phyloP scores from a whole-genome alignment of 2,888 invertebrate genomes.

The Acleris holmiana region DNA sequence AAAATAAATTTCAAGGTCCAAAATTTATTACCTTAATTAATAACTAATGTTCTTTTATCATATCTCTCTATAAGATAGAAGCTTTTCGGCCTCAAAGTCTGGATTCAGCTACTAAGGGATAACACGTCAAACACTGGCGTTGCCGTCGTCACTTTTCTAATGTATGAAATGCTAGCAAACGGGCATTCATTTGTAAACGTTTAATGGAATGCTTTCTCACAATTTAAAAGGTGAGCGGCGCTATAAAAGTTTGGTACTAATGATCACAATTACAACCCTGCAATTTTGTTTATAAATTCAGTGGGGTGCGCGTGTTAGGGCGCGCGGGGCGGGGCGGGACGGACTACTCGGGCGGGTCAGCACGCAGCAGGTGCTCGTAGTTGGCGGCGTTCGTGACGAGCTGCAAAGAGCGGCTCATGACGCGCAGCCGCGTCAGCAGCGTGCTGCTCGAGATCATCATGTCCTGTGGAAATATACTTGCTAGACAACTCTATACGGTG shows the following conservation, averaged over 20 bases:
- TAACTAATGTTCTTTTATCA: too few species aligned
- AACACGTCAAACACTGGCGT: too few species aligned
- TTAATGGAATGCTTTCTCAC: constrained; percentile 25
- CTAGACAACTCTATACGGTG: too few species aligned
- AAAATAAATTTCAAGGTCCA: too few species aligned
- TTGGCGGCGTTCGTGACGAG: constrained; percentile 7
- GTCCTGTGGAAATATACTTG: constrained; percentile 5
- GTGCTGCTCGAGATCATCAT: constrained; percentile 24
- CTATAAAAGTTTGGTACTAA: constrained; percentile 27
- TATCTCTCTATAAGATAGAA: too few species aligned
- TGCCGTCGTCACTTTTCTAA: too few species aligned
- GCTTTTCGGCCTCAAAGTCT: too few species aligned
- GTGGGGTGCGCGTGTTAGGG: neutral
- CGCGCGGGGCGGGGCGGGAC: neutral
- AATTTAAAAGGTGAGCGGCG: constrained; percentile 8
- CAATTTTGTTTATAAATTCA: constrained; percentile 39
- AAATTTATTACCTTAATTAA: too few species aligned
- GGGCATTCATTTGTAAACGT: neutral
- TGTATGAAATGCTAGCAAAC: too few species aligned
- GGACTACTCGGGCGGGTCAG: neutral
- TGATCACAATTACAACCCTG: constrained; percentile 48
- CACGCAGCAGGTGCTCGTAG: constrained; percentile 5
- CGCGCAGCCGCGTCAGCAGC: constrained; percentile 20
- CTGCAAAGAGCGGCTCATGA: constrained; percentile 15
- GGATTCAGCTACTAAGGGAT: too few species aligned